These are phyloP conservation scores for Byasa hedistus DNA, from an alignment of 2,888 invertebrate genomes.

Conservation along the genomic window DNA sequence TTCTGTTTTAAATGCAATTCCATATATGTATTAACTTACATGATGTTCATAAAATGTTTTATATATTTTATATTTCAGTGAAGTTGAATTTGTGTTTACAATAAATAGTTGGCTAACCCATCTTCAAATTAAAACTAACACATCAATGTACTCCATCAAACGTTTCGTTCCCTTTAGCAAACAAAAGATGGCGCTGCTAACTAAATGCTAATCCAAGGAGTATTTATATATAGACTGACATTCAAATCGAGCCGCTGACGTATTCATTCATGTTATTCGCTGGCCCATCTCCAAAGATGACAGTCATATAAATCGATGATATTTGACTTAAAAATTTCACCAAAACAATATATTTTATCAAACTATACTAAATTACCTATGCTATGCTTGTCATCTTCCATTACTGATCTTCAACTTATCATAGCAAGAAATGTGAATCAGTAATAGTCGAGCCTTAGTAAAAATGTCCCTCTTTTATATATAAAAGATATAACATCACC, in stretches of 20 bases:
- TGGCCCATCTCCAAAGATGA: conserved; percentile 8
- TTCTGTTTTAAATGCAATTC: too few species aligned
- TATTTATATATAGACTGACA: conserved; percentile 17
- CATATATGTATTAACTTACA: too few species aligned
- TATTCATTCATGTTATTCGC: not conserved
- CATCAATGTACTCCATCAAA: too few species aligned
- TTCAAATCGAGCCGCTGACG: conserved; percentile 3
- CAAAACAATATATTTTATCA: not conserved
- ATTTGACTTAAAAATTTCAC: conserved; percentile 1
- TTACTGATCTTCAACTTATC: not conserved
- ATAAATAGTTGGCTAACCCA: too few species aligned
- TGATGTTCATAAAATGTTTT: too few species aligned
- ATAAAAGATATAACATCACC: too few species aligned
- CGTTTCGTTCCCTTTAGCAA: not conserved
- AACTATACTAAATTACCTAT: not conserved
- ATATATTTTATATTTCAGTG: too few species aligned
- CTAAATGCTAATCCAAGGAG: not conserved
- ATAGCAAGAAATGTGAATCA: too few species aligned
- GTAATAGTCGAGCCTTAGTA: too few species aligned
- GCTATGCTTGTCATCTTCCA: not conserved
- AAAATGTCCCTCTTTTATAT: too few species aligned
- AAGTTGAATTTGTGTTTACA: too few species aligned
- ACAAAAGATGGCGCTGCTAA: not conserved
- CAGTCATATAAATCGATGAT: conserved; percentile 1
- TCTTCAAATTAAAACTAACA: too few species aligned